These are phyloP conservation scores for Mungos mungo DNA, from an alignment of 2,113 vertebrate species.

Conservation along the genomic window DNA sequence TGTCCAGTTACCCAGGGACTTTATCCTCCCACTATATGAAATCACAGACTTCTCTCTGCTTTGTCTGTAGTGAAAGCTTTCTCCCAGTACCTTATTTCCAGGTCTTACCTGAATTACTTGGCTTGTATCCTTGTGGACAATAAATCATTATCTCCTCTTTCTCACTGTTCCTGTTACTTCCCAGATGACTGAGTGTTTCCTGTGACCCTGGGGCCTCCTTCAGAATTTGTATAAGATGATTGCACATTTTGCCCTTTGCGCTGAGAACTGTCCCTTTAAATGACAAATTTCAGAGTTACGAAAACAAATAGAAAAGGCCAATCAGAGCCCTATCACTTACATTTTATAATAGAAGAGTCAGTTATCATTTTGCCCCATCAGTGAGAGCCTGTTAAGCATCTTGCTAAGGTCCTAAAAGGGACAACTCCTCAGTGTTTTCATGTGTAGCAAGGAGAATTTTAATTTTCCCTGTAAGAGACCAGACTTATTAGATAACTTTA, in stretches of 20 bases:
- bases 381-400: neutral
- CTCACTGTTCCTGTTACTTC: neutral
- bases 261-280: neutral
- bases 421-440: neutral
- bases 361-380: neutral
- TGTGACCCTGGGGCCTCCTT: no score
- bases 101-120: neutral
- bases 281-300: neutral
- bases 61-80: neutral
- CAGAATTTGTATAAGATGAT: neutral
- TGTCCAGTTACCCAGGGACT: neutral
- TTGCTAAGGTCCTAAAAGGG: neutral
- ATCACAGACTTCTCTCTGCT: neutral
- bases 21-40: neutral
- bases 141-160: neutral
- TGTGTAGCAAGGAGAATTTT: neutral
- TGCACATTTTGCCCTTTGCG: neutral
- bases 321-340: neutral
- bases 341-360: neutral
- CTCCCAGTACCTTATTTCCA: neutral
- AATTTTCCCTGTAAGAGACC: neutral
- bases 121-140: neutral
- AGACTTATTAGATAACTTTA: neutral
- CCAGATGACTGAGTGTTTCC: neutral
- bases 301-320: neutral